phyloP scores from a whole-genome alignment of 2,888 invertebrate species.

The Norana najaformis region DNA sequence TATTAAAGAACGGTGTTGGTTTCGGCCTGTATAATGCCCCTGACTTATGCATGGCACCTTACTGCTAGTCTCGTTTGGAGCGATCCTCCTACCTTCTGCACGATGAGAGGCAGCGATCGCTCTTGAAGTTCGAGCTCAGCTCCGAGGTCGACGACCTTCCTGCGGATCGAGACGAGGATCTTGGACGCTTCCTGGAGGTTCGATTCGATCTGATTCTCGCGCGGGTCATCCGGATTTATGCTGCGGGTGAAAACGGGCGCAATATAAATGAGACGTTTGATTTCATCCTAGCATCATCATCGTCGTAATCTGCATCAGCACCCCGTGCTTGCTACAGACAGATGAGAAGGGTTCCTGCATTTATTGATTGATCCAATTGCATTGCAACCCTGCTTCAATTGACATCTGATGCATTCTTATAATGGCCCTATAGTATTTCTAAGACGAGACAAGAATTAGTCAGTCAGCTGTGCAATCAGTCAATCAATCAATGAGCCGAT shows the following conservation, averaged over 20 bases:
- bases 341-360: background rate
- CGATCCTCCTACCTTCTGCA: background rate
- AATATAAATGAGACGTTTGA: background rate
- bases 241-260: background rate
- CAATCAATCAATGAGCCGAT: background rate
- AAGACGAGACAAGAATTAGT: no score
- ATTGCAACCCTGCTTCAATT: no score
- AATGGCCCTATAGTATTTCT: no score
- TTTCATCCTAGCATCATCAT: no score
- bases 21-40: no score
- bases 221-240: background rate
- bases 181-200: background rate
- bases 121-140: constrained; percentile 15
- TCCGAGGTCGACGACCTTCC: background rate
- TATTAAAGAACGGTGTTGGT: no score
- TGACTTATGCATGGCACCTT: no score
- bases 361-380: no score
- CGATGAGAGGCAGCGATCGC: background rate
- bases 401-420: no score
- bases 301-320: no score
- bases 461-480: background rate
- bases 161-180: background rate
- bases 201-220: background rate
- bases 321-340: background rate
- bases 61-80: background rate